A percentile compares a stretch with the other conserved stretches of the same genome.
These are phyloP conservation scores for Maniola jurtina DNA, from an alignment of 1,140 invertebrate genomes.

Conservation along the genomic window DNA sequence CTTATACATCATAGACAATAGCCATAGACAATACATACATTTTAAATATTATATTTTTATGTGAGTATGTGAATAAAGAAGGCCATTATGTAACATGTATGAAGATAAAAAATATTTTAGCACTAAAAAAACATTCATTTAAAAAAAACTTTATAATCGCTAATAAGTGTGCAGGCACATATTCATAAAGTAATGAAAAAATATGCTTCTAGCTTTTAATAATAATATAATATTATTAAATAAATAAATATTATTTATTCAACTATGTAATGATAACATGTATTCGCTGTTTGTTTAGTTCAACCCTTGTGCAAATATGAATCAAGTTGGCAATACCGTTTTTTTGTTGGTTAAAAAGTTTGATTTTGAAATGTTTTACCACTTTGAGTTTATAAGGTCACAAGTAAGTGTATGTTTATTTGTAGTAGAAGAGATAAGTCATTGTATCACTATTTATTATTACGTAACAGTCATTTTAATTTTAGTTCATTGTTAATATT, in stretches of 20 bases:
- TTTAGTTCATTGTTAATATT: conserved; percentile 7
- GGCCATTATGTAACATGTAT: too few relatives aligned
- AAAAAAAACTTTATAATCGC: background rate
- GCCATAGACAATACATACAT: too few relatives aligned
- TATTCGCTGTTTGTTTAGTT: background rate
- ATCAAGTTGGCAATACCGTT: background rate
- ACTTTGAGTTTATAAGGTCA: background rate
- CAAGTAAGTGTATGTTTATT: background rate
- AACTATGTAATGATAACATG: background rate
- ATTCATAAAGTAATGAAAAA: background rate
- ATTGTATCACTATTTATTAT: conserved; percentile 6
- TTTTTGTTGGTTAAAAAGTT: background rate
- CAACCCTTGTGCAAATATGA: background rate
- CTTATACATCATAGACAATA: too few relatives aligned
- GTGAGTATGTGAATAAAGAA: too few relatives aligned
- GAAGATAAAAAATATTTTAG: too few relatives aligned
- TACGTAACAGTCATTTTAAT: conserved; percentile 6
- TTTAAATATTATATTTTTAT: too few relatives aligned
- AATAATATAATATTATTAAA: background rate
- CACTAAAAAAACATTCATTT: too few relatives aligned
- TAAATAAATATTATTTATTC: background rate
- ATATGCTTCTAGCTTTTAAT: conserved; percentile 6
- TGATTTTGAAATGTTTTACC: background rate
- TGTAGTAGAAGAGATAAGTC: background rate
- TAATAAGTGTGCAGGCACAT: conserved; percentile 1